A percentile compares a stretch with the other conserved stretches of the same genome.
Conservation (phyloP, 1,140 invertebrate genomes). For the Platyscapa corneri region DNA sequence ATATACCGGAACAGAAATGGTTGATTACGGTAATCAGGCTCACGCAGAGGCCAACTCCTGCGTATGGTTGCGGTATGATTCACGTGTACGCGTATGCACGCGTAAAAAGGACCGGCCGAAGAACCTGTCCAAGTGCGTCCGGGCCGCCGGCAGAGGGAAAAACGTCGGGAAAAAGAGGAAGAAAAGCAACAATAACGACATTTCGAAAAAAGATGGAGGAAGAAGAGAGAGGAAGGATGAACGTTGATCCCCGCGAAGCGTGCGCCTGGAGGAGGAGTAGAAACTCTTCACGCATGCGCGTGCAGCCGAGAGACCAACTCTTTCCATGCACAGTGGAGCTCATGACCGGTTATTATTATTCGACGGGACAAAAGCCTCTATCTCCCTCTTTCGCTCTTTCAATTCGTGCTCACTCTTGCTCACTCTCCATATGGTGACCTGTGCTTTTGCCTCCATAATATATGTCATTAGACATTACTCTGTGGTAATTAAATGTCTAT, state of each 20-base stretch:
- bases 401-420: slow-evolving; percentile 1
- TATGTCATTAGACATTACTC: slow-evolving; percentile 76
- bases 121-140: slow-evolving; percentile 27
- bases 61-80: slow-evolving; percentile 62
- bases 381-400: slow-evolving; percentile 27
- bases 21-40: slow-evolving; percentile 70
- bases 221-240: slow-evolving; percentile 44
- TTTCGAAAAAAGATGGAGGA: neutral
- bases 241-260: slow-evolving; percentile 12
- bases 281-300: slow-evolving; percentile 66
- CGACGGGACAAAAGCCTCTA: slow-evolving; percentile 67
- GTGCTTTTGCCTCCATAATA: slow-evolving; percentile 64
- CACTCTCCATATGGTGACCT: slow-evolving; percentile 71
- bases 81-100: slow-evolving; percentile 54
- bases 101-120: neutral
- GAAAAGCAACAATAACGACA: slow-evolving; percentile 17
- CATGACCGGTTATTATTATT: slow-evolving; percentile 65
- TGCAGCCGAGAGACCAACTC: slow-evolving; percentile 63
- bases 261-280: slow-evolving; percentile 33
- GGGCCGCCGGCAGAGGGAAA: slow-evolving; percentile 54
- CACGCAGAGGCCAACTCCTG: slow-evolving; percentile 60
- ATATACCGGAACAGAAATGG: slow-evolving; percentile 69
- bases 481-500: slow-evolving; percentile 76
- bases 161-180: slow-evolving; percentile 48
- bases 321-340: slow-evolving; percentile 64